A percentile compares a stretch with the other conserved stretches of the same genome.
Conservation (phyloP, 2,888 invertebrate genomes). For the Ashinkailepas kermadecensis region DNA sequence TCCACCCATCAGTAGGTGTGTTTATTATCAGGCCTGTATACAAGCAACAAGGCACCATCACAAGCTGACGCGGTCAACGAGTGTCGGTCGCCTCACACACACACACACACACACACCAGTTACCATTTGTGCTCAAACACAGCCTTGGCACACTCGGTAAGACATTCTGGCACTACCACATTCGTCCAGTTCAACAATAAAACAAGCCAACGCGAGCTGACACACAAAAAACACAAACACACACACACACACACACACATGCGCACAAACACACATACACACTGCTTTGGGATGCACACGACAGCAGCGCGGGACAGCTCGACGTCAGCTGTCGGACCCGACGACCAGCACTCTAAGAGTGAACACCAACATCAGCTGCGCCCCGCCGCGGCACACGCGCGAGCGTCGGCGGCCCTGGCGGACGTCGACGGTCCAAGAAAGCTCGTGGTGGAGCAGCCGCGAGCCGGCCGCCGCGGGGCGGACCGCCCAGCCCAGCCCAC, state of each 20-base stretch:
- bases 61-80: background rate
- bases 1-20: too few relatives aligned
- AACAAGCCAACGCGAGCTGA: too few relatives aligned
- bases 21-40: constrained; percentile 16
- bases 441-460: background rate
- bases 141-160: background rate
- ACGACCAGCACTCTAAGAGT: background rate
- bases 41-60: constrained; percentile 15
- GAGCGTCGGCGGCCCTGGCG: background rate
- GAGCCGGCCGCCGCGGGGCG: background rate
- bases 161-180: background rate
- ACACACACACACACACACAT: background rate
- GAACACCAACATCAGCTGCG: background rate
- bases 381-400: background rate
- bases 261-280: background rate
- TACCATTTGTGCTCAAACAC: background rate
- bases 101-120: background rate
- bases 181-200: too few relatives aligned
- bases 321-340: too few relatives aligned
- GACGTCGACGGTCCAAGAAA: background rate
- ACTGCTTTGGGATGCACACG: background rate
- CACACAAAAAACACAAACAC: background rate
- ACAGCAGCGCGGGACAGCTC: too few relatives aligned
- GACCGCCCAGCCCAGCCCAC: too few relatives aligned
- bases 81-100: too few relatives aligned